These are phyloP conservation scores for Microplitis mediator DNA, from an alignment of 1,140 invertebrate species.

Conservation along the genomic window DNA sequence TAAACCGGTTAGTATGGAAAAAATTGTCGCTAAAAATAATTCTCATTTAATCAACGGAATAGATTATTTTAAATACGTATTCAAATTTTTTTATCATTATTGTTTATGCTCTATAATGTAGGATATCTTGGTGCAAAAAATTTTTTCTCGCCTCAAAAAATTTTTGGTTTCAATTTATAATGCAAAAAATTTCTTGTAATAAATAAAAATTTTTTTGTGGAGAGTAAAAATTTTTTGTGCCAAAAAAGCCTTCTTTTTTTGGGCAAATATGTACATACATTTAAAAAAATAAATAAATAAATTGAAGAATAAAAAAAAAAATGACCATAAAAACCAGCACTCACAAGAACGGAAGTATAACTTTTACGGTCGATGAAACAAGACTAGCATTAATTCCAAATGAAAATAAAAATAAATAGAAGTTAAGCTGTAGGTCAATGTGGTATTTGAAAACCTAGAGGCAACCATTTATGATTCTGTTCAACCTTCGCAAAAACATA, in stretches of 20 bases:
- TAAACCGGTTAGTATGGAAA: neutral
- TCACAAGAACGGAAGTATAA: conserved; percentile 12
- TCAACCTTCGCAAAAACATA: neutral
- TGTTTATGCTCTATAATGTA: neutral
- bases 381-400: conserved; percentile 1
- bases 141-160: no score
- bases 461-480: conserved; percentile 3
- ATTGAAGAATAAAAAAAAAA: neutral
- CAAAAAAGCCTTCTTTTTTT: no score
- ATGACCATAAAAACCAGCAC: neutral
- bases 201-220: no score
- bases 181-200: no score
- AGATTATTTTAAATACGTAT: neutral
- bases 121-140: no score
- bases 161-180: no score
- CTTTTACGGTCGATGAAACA: neutral
- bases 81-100: neutral
- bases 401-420: conserved; percentile 4
- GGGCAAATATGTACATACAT: no score
- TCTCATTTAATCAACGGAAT: neutral
- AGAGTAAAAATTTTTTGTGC: no score
- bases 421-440: conserved; percentile 9
- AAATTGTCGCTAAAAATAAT: neutral
- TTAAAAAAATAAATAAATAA: neutral
- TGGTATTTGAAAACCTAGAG: conserved; percentile 6